Percentiles rank a stretch among this genome's conserved stretches.
Evolutionary conservation across 1,140 invertebrate genomes (phyloP).

Genomic region (Latrodectus geometricus): DNA sequence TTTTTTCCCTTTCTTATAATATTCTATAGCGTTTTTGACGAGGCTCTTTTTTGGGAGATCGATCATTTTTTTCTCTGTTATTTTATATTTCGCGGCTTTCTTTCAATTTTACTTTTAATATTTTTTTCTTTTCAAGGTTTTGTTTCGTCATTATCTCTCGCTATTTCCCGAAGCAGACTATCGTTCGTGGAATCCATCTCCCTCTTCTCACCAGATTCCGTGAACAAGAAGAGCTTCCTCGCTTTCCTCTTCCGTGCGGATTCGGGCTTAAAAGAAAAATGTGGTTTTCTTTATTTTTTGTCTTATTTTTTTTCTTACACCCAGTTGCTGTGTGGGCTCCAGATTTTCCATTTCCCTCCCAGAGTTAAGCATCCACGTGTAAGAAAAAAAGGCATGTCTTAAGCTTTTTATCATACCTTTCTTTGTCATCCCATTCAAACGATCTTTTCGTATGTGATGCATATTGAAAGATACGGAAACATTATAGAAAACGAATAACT

Average conservation of each 20-base stretch:
- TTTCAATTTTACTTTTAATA: not conserved
- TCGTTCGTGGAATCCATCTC: not conserved
- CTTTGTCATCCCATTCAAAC: too few relatives aligned
- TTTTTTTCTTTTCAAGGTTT: constrained; percentile 30
- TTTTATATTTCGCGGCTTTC: constrained; percentile 1
- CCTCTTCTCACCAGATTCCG: not conserved
- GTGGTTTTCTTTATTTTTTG: not conserved
- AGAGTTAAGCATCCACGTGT: not conserved
- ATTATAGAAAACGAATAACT: too few relatives aligned
- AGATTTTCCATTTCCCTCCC: not conserved
- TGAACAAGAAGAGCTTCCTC: not conserved
- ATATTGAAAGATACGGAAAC: too few relatives aligned
- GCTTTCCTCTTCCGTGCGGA: not conserved
- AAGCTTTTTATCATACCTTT: not conserved
- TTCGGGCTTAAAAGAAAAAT: constrained; percentile 20
- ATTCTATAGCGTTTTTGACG: not conserved
- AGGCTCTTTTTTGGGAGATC: constrained; percentile 13
- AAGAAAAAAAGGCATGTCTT: not conserved
- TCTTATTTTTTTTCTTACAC: not conserved
- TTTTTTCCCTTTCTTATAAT: not conserved
- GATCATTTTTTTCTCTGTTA: constrained; percentile 43
- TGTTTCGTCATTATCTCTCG: constrained; percentile 42
- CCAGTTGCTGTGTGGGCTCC: not conserved
- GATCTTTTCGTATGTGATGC: too few relatives aligned
- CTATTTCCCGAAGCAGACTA: not conserved